These are phyloP conservation scores for Brachyhypopomus gauderio DNA, from an alignment of 2,113 vertebrate genomes.

Conservation along the genomic window DNA sequence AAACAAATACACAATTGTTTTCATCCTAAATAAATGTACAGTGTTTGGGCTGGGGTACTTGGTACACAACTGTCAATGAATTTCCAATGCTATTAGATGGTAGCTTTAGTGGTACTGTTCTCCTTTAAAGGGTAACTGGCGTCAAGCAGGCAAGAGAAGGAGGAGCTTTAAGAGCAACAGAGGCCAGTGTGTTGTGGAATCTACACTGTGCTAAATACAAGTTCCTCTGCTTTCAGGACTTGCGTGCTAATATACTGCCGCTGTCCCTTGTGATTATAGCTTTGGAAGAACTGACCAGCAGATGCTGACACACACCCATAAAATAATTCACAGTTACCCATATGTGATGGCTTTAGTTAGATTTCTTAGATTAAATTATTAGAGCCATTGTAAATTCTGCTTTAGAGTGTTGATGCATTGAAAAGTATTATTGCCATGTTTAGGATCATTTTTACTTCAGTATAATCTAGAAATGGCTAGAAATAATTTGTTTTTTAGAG, in stretches of 20 bases:
- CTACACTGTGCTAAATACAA: slow-evolving; percentile 15
- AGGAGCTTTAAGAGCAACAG: neutral
- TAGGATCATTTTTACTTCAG: too few species aligned
- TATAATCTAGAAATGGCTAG: too few species aligned
- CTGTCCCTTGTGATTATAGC: slow-evolving; percentile 16
- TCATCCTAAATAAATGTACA: neutral
- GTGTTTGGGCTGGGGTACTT: neutral
- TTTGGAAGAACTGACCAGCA: neutral
- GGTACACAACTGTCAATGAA: neutral
- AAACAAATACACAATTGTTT: neutral
- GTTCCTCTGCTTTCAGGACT: slow-evolving; percentile 40
- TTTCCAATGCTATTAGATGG: neutral
- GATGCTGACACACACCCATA: neutral
- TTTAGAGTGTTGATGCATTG: too few species aligned
- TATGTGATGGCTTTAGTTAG: too few species aligned
- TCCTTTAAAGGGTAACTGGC: slow-evolving; percentile 3
- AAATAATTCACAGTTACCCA: neutral
- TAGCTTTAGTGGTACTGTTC: neutral
- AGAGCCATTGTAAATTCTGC: too few species aligned
- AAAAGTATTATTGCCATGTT: too few species aligned
- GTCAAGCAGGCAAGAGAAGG: neutral
- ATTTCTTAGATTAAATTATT: too few species aligned
- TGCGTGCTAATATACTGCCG: slow-evolving; percentile 32
- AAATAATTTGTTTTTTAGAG: too few species aligned
- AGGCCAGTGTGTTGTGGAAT: slow-evolving; percentile 23